A percentile compares a stretch with the other conserved stretches of the same genome.
Conservation (phyloP, 2,113 vertebrate genomes). For the Mus spicilegus region DNA sequence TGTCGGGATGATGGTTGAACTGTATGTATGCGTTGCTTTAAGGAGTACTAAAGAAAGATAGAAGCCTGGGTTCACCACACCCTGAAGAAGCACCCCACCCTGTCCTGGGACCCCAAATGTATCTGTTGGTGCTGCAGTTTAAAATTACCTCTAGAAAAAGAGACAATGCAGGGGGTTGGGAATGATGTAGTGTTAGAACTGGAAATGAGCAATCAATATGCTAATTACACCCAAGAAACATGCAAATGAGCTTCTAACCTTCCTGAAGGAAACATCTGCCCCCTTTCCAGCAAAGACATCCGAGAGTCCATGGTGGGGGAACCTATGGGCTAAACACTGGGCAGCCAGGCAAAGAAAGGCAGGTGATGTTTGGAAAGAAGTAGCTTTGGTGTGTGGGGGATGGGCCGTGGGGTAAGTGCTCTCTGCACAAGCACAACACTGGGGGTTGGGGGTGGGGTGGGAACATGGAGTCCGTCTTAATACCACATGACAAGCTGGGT, state of each 20-base stretch:
- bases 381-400: neutral
- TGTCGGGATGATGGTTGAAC: neutral
- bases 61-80: neutral
- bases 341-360: no score
- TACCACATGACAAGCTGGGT: neutral
- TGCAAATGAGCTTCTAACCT: constrained; percentile 47
- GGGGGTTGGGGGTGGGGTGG: no score
- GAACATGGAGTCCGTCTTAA: no score
- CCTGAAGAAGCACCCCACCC: neutral
- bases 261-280: neutral
- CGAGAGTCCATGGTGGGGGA: accelerated
- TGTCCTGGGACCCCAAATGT: accelerated
- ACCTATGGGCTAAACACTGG: neutral
- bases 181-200: neutral
- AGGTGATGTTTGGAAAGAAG: no score
- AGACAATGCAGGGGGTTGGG: no score
- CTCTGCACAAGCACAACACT: no score
- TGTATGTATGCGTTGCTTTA: no score
- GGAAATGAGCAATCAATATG: constrained; percentile 56
- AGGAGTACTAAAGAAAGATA: neutral
- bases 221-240: neutral
- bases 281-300: neutral
- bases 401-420: neutral
- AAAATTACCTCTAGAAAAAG: no score
- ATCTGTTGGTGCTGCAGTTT: neutral